Base-by-base conservation (phyloP, 1,140 invertebrate species). In the Leptopilina clavipes region DNA sequence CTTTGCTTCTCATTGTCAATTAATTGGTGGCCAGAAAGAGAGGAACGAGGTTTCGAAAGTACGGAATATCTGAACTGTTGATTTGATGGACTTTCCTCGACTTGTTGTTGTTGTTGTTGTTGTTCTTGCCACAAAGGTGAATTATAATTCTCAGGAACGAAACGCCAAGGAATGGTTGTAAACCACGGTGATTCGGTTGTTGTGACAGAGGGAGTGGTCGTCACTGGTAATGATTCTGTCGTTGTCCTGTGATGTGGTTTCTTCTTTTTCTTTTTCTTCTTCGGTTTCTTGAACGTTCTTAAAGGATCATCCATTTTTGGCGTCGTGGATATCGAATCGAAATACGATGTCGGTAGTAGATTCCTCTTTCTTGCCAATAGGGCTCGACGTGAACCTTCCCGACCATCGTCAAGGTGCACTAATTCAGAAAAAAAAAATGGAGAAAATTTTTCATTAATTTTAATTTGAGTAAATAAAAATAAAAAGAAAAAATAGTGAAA, bases 121-220 rank as follows among this genome's bases (percentile, higher is more conserved):
- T 31, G 10, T 18, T 83, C 72, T 10, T 82, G 77, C 1, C 75
- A 56, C 85, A 86, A 84, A 0, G 71, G 45, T 80, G 12, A 86
- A 86, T 2, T 17, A 17, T 89, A 72, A 43, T 83, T 81, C 9
- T 88, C 87, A 0, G 85, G 82, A 11, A 88, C 84, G 22, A 87
- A 65, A 17, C 81, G 81, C 87, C 87, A 88, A 0, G 78, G 81
- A 25, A 71, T 71, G 2, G 80, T 85, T 40, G 79, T 82, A 18
- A 72, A 54, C 77, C 76, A 81, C 0, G 77, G 72, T 18, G 81
- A 79, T 3, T 84, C 81, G 1, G 79, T 82, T 0, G 84, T 84
- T 0, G 77, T 40, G 6, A 79, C 70, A 0, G 74, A 74, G 5
- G 85, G 54, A 0, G n/a, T n/a, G n/a, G 74, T 77, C 0, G 81